These are phyloP conservation scores for Sitta europaea DNA, from an alignment of 2,113 vertebrate species.

Conservation along the genomic window DNA sequence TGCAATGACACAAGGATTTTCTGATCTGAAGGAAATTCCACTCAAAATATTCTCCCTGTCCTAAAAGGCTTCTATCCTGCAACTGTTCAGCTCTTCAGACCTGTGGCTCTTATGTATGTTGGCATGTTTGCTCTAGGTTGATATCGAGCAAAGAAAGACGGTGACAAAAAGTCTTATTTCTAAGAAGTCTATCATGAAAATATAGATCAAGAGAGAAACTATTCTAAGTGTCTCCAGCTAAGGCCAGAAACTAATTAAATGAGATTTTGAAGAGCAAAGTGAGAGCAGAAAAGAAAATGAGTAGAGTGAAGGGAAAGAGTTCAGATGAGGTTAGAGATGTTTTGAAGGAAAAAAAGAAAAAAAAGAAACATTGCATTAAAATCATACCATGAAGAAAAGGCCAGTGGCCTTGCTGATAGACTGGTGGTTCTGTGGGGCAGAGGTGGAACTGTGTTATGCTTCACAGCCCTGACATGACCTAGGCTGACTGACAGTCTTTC, in stretches of 20 bases:
- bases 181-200: background rate
- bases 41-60: background rate
- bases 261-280: conserved; percentile 1
- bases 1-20: background rate
- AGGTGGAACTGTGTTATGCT: background rate
- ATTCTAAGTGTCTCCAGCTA: background rate
- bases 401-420: background rate
- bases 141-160: background rate
- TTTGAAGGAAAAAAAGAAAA: background rate
- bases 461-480: background rate
- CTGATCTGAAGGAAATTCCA: background rate
- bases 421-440: background rate
- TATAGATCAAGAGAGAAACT: background rate
- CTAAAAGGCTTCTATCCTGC: background rate
- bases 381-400: background rate
- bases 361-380: background rate
- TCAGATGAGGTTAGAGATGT: background rate
- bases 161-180: background rate
- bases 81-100: background rate
- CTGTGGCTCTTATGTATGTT: background rate
- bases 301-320: background rate
- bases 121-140: background rate
- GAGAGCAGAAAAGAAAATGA: background rate
- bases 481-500: background rate
- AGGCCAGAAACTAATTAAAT: background rate